Base-by-base conservation (phyloP, 2,888 invertebrate species). In the Oscheius sp. region DNA sequence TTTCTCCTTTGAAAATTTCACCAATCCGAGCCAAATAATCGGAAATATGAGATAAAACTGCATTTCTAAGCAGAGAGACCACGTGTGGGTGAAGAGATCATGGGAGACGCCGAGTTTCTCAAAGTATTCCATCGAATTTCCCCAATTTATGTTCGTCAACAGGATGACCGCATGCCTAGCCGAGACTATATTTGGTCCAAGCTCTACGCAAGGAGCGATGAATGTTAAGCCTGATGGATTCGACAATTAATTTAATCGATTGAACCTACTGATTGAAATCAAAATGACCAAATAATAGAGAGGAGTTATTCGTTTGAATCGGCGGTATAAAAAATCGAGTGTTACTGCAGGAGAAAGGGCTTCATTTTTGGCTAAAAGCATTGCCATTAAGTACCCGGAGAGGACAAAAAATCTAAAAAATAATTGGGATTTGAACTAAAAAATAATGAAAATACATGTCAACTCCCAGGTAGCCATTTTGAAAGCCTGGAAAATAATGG, bases 381-480 rank as follows among this genome's bases (percentile, higher is more conserved):
- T 61, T 2, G 61, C n/a, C 61, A 61, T 61, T n/a, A 61, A 20
- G 45, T 61, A 61, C 29, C 61, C 61, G 10, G 61, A 61, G 45
- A 61, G 42, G 31, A 61, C 25, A 20, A 42, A 45, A 2, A 58
- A 58, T 4, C 55, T 31, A 29, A n/a, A 23, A 25, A 5, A n/a
- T n/a, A n/a, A n/a, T n/a, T n/a, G n/a, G n/a, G n/a, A n/a, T n/a
- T n/a, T n/a, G 3, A 25, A 20, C 15, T 37, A n/a, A n/a, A 3
- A 12, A 12, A n/a, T n/a, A 12, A 25, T 34, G 23, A 29, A 4
- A 2, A 23, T 10, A 50, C 64, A 33, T 17, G 46, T 64, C 64
- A 2, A 64, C 64, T 12, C 64, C 64, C 17, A 64, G 15, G 12
- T 64, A 64, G 2, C 64, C 64, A 48, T 64, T 64, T 6, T 48